A percentile compares a stretch with the other conserved stretches of the same genome.
These are phyloP conservation scores for Oophaga pumilio DNA, from an alignment of 2,113 vertebrate genomes.

Conservation along the genomic window DNA sequence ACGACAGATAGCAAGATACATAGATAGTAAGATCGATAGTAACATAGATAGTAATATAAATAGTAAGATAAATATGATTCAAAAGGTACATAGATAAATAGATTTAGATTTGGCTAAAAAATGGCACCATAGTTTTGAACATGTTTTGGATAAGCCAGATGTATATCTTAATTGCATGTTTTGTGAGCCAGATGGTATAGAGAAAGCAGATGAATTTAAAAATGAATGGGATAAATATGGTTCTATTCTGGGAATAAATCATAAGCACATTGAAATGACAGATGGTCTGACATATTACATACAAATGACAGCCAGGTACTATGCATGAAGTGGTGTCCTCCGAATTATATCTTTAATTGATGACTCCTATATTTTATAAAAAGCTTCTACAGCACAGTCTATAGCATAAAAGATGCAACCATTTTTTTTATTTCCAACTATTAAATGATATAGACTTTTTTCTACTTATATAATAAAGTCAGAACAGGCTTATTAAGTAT, in stretches of 20 bases:
- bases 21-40: not conserved
- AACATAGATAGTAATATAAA: not conserved
- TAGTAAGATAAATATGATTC: not conserved
- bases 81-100: not conserved
- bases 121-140: not conserved
- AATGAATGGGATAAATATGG: not conserved
- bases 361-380: not conserved
- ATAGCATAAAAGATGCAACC: not conserved
- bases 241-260: not conserved
- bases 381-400: not conserved
- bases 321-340: not conserved
- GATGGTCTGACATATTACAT: slow-evolving; percentile 13
- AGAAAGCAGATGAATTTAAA: slow-evolving; percentile 22
- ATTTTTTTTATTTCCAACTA: not conserved
- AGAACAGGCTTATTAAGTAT: too few relatives aligned
- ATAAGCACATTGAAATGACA: not conserved
- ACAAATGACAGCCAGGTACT: slow-evolving; percentile 1
- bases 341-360: not conserved
- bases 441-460: not conserved
- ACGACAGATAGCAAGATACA: slow-evolving; percentile 7
- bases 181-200: slow-evolving; percentile 4
- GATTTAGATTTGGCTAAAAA: not conserved
- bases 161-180: slow-evolving; percentile 38
- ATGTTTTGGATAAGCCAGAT: slow-evolving; percentile 31
- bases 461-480: too few relatives aligned